Percentiles rank a stretch among this genome's conserved stretches.
Conservation (phyloP, 2,113 vertebrate genomes). For the Erythrocercus mccallii region DNA sequence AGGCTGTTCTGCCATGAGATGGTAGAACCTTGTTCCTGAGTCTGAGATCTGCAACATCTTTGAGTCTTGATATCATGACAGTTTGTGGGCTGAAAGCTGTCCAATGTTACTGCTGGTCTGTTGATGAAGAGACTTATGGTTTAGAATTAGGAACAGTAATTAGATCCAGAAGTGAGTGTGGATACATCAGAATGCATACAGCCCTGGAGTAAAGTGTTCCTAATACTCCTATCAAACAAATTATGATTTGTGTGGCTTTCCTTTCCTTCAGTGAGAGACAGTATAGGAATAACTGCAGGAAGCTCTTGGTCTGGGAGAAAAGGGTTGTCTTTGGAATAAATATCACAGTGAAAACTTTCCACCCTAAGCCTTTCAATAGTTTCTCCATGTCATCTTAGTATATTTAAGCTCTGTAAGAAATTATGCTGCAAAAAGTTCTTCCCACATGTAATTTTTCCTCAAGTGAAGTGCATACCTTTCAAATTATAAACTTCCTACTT, state of each 20-base stretch:
- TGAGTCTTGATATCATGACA: neutral
- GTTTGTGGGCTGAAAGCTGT: neutral
- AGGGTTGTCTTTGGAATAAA: slow-evolving; percentile 29
- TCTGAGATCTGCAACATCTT: neutral
- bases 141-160: neutral
- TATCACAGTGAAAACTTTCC: slow-evolving; percentile 23
- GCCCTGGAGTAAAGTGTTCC: neutral
- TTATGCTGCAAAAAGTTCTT: slow-evolving; percentile 7
- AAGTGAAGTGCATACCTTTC: slow-evolving; percentile 33
- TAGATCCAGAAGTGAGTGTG: neutral
- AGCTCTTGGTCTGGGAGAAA: neutral
- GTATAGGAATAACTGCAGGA: neutral
- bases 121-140: neutral
- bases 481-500: slow-evolving; percentile 58
- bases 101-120: neutral
- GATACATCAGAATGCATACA: neutral
- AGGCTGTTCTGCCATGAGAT: neutral
- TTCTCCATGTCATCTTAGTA: neutral
- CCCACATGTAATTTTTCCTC: slow-evolving; percentile 33
- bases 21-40: neutral
- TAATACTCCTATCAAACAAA: neutral
- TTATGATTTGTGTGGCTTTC: neutral
- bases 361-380: slow-evolving; percentile 34
- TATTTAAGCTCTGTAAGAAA: slow-evolving; percentile 27
- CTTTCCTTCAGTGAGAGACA: neutral